Evolutionary conservation across 2,888 invertebrate species (phyloP), one percentile per base, ranked within the genome.

Genomic region (Rutpela maculata): DNA sequence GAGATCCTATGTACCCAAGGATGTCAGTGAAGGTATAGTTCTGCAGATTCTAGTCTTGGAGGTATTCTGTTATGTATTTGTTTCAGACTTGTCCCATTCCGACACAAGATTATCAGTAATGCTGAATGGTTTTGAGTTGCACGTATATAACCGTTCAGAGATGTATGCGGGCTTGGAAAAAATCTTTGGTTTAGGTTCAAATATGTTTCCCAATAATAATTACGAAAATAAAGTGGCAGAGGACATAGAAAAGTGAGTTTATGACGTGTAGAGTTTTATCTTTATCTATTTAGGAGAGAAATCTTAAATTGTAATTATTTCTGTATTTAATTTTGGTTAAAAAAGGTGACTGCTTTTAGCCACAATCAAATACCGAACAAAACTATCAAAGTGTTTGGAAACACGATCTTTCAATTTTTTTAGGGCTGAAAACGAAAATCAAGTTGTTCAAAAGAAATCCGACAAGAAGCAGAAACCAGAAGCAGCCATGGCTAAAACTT

Each of bases 1-100:
- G 99, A 92, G 97, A 81, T 96, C 97, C 50, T 98, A 98, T 89
- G 95, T 98, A 69, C 97, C 97, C 67, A 98, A 97, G 90, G 97
- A 98, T 92, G 96, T 97, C 55, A 96, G 96, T 71, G 98, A 98
- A 94, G 98, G 98, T 97, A 89, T 50, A 80, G 35, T 57, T 26
- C 15, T 62, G 22, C 9, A 71, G 15, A 60, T 17, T 19, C 85
- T 12, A 67, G 6, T 11, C 18, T 82, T 74, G 26, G 50, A 15
- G 12, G 19, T 19, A 26, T 69, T n/a, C 17, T 66, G 31, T 73
- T 69, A 43, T 17, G n/a, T 17, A n/a, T 38, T 19, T 73, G 26
- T 81, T 84, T 56, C 43, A 97, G 98, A 98, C 93, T 92, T 98
- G 86, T 98, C 98, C 2, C 98, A 98, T 91, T 97, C 97, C 35